Conservation (phyloP, 2,113 vertebrate genomes). For the Paedocypris sp. region DNA sequence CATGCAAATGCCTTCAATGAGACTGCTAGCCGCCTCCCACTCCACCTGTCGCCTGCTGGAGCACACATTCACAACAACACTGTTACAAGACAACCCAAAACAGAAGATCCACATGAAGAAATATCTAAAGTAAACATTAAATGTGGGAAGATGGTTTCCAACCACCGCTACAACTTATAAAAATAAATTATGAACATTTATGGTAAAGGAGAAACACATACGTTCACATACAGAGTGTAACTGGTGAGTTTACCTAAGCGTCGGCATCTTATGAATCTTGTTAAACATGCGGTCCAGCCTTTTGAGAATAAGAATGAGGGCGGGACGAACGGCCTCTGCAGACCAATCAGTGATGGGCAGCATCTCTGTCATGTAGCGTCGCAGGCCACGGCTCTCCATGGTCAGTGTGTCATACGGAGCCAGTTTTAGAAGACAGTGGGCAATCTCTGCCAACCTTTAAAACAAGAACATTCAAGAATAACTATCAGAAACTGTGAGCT, state of each 20-base stretch:
- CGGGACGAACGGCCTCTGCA: conserved; percentile 86
- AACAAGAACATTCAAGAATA: not conserved
- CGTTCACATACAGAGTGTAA: conserved; percentile 63
- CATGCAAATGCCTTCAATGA: conserved; percentile 98
- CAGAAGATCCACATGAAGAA: no score
- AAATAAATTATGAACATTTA: no score
- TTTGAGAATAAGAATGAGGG: conserved; percentile 97
- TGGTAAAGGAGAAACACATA: no score
- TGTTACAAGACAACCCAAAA: not conserved
- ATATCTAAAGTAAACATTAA: no score
- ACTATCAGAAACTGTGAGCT: no score
- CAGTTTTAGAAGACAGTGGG: conserved; percentile 91
- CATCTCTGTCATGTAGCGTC: conserved; percentile 96
- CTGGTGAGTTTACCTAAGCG: conserved; percentile 86
- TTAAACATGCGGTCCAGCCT: conserved; percentile 99
- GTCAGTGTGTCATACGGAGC: conserved; percentile 95
- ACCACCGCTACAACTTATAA: no score
- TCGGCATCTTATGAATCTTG: conserved; percentile 99
- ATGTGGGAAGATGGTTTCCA: no score
- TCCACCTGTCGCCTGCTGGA: conserved; percentile 94
- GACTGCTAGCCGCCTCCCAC: conserved; percentile 98
- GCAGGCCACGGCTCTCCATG: conserved; percentile 92
- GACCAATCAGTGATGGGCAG: conserved; percentile 97
- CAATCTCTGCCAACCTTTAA: conserved; percentile 86
- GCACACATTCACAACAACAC: conserved; percentile 20